Conservation (phyloP, 2,113 vertebrate genomes). For the Caranx ignobilis region DNA sequence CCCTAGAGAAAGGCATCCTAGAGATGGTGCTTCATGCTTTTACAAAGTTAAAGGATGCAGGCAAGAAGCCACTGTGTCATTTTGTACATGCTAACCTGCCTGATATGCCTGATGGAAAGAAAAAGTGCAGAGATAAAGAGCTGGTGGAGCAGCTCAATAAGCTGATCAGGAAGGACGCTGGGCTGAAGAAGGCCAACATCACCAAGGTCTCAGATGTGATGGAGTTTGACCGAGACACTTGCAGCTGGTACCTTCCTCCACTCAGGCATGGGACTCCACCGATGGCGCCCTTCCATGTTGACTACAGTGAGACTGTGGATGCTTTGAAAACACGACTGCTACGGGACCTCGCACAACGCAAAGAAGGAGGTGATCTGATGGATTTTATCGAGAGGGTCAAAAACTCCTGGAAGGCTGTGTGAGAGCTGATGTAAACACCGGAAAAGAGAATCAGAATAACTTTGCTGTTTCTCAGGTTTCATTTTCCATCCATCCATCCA, state of each 20-base stretch:
- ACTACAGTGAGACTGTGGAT: constrained; percentile 57
- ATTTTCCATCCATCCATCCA: too few relatives aligned
- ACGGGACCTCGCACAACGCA: constrained; percentile 24
- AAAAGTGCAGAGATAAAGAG: constrained; percentile 42
- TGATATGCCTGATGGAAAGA: constrained; percentile 25
- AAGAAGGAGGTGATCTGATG: constrained; percentile 23
- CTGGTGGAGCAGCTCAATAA: constrained; percentile 59
- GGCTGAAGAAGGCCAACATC: constrained; percentile 41
- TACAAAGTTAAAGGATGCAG: constrained; percentile 73
- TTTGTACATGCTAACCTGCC: constrained; percentile 69
- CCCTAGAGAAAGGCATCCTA: constrained; percentile 78
- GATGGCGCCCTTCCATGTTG: constrained; percentile 63
- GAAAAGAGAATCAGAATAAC: neutral
- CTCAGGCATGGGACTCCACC: constrained; percentile 71
- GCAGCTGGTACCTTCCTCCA: constrained; percentile 68
- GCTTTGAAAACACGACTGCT: constrained; percentile 60
- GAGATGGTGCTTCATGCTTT: constrained; percentile 83
- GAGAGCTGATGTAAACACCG: neutral
- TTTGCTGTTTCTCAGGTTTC: neutral
- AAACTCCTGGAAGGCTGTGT: constrained; percentile 46
- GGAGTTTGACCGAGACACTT: constrained; percentile 48
- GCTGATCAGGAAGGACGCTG: constrained; percentile 52
- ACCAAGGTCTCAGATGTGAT: constrained; percentile 69
- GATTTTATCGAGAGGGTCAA: constrained; percentile 53
- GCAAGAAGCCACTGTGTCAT: constrained; percentile 60